A percentile compares a stretch with the other conserved stretches of the same genome.
Conservation (phyloP, 1,140 invertebrate genomes). For the Asobara japonica region DNA sequence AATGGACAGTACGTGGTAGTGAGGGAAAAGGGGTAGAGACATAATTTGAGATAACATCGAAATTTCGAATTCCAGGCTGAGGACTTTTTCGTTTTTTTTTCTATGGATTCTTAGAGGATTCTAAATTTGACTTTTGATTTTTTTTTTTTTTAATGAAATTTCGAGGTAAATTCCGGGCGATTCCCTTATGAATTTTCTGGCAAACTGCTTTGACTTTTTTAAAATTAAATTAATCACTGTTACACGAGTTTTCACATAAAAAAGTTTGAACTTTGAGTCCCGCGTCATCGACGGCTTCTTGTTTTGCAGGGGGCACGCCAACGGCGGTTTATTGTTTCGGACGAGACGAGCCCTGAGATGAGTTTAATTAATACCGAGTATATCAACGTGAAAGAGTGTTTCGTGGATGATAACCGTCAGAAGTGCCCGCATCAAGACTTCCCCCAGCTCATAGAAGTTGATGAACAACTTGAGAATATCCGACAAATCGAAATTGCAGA, state of each 20-base stretch:
- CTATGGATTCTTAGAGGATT: no score
- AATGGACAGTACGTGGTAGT: no score
- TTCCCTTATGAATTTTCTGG: slow-evolving; percentile 13
- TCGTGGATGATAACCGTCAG: not conserved
- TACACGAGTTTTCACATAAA: not conserved
- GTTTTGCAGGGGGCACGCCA: not conserved
- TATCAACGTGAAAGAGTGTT: slow-evolving; percentile 8
- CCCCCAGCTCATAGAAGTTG: not conserved
- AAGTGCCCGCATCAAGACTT: not conserved
- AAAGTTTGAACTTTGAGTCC: not conserved
- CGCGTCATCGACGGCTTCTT: not conserved
- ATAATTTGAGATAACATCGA: no score
- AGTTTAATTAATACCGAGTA: slow-evolving; percentile 12
- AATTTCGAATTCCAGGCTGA: no score
- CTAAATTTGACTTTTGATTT: no score
- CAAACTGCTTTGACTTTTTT: not conserved
- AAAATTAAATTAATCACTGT: slow-evolving; percentile 2
- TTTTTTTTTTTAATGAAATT: no score
- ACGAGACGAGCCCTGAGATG: not conserved
- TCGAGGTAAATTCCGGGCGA: no score
- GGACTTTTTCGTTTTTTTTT: no score
- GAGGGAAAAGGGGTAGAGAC: no score
- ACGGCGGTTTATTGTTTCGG: slow-evolving; percentile 1
- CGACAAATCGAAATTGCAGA: not conserved
- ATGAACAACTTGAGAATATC: not conserved